These are phyloP conservation scores for Sapajus apella DNA, from an alignment of 2,113 vertebrate genomes.

Conservation along the genomic window DNA sequence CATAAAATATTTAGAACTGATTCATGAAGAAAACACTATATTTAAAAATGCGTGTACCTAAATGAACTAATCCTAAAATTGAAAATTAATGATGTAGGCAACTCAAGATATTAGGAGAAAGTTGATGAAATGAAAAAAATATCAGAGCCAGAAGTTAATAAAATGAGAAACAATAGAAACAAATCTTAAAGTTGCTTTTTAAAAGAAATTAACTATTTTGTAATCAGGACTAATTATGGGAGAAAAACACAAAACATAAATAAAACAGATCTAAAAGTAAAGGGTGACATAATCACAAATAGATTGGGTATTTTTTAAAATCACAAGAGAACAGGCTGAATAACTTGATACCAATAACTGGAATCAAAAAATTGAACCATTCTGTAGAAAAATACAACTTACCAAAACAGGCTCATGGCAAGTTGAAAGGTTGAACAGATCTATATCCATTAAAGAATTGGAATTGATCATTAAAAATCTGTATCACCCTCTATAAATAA, in stretches of 20 bases:
- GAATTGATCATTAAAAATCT: not conserved
- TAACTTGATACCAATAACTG: not conserved
- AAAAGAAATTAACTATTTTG: not conserved
- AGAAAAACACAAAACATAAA: not conserved
- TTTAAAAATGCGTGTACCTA: not conserved
- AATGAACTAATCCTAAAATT: slow-evolving; percentile 14
- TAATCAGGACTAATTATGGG: not conserved
- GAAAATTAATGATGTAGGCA: not conserved
- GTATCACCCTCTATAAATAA: not conserved
- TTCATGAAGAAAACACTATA: not conserved
- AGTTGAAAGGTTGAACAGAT: not conserved
- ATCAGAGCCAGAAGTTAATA: not conserved
- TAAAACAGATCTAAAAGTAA: not conserved
- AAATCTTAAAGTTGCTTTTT: not conserved
- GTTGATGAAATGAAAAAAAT: not conserved
- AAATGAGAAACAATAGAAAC: not conserved
- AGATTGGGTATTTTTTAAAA: not conserved
- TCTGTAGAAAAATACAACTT: not conserved
- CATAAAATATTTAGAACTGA: slow-evolving; percentile 16
- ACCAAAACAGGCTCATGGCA: not conserved
- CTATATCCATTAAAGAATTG: not conserved
- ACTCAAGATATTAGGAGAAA: not conserved
- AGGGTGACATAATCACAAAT: not conserved
- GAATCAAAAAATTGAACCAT: not conserved
- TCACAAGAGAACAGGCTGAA: not conserved